Evolutionary conservation across 2,797 vertebrate species (phyloP), one percentile per base, ranked within the genome.

Genomic region (Bucorvus abyssinicus): DNA sequence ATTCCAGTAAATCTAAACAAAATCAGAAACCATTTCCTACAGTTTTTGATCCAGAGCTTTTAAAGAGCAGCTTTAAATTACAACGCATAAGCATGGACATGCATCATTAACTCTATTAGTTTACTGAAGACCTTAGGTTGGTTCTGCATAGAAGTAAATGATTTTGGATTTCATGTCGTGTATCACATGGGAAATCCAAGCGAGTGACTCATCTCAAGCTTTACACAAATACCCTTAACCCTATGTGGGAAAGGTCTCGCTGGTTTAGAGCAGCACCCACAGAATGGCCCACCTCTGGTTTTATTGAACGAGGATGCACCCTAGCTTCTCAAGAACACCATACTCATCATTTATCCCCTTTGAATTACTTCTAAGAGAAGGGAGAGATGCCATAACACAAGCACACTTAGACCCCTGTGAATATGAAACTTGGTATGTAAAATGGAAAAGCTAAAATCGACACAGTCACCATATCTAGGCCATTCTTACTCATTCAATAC

Each of bases 1-100:
- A 69, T 89, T 93, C 93, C 80, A 89, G 57, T 57, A 57, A 50
- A 73, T 49, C 87, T 79, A 89, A 89, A 53, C 60, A 93, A 92
- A 69, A 68, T 49, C 18, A 68, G 63, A 79, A 93, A 93, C 55
- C n/a, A 67, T 90, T 92, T 80, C 38, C 64, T 78, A 29, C 5
- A 17, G 38, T n/a, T 94, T 75, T 76, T 27, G 40, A 81, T 60
- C 50, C 59, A n/a, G 40, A 64, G 60, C 34, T 79, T 77, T 79
- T 89, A 61, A 60, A 96, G 30, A 76, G 13, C 59, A 79, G 80
- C 60, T 70, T 80, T 87, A 83, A 86, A 87, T 87, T 67, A 75
- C 4, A 2, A 40, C 10, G 9, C 40, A 29, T 87, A 84, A 94
- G 89, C 57, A 67, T 6, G 0, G 20, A 70, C 7, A 12, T 12